Evolutionary conservation across 2,797 vertebrate genomes (phyloP), one percentile per base, ranked within the genome.

Genomic region (Cynopterus sphinx): DNA sequence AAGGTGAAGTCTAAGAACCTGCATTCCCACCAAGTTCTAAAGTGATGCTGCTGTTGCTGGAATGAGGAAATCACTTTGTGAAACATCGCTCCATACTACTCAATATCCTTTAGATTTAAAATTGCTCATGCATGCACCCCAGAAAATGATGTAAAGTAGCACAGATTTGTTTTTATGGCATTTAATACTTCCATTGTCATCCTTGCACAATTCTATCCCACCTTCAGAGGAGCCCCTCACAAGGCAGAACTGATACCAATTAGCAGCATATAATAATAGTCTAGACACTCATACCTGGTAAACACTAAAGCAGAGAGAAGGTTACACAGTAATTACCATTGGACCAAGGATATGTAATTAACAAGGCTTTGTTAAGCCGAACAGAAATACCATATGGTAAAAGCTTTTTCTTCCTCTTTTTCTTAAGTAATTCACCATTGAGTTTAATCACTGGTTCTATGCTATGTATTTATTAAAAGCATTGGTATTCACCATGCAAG

Each of bases 291-390:
- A 87, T 83, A 78, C 74, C 95, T 78, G 33, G 65, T 88, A 90
- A 97, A 96, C 85, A 93, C 61, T 87, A 82, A 74, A 67, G 75
- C 33, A 61, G 77, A 77, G 43, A 79, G 92, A 96, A 90, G 87
- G 79, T 65, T 95, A 90, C 75, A 82, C 6, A 82, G 91, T 92
- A 96, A 97, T 97, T 94, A 96, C 43, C 68, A 36, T 0, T 75
- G 71, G 81, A 65, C 67, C 73, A 95, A 87, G 43, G 87, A 75
- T 63, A 63, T 94, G 49, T 97, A 92, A 97, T 97, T 95, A 97
- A 89, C 67, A 87, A 96, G 53, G 97, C 84, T 97, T 96, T 95
- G 86, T 94, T 88, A 96, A 92, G 86, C 63, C 95, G 96, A 97
- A 98, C 87, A 94, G 94, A 15, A 0, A 98, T 86, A 96, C 36